Percentiles rank a stretch among this genome's conserved stretches.
Evolutionary conservation across 2,113 vertebrate genomes (phyloP).

Genomic region (Lota lota): DNA sequence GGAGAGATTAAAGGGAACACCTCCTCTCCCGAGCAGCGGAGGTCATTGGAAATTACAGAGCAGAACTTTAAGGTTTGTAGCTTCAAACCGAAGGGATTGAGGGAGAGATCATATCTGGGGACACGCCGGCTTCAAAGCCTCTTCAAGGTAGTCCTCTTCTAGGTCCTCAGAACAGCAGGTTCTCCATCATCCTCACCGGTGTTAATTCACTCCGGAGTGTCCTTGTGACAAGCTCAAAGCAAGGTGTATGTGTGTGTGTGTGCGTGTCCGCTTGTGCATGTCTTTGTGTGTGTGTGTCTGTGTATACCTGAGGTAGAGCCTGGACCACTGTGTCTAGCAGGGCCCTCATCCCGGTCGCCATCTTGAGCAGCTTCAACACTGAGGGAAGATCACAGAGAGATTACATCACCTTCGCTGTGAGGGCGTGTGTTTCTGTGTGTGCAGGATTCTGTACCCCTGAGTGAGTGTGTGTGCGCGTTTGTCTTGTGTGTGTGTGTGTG

Average conservation of each 20-base stretch:
- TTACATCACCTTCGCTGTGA: not conserved
- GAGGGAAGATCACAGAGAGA: slow-evolving; percentile 23
- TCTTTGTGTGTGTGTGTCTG: slow-evolving; percentile 3
- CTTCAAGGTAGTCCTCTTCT: slow-evolving; percentile 27
- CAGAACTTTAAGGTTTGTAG: too few relatives aligned
- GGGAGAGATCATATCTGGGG: too few relatives aligned
- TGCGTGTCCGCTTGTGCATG: not conserved
- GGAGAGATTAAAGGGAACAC: too few relatives aligned
- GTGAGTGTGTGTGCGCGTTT: not conserved
- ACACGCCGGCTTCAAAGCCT: not conserved
- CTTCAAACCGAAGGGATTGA: too few relatives aligned
- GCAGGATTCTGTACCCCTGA: not conserved
- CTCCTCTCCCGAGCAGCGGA: too few relatives aligned
- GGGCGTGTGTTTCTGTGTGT: not conserved
- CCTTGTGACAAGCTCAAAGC: slow-evolving; percentile 32
- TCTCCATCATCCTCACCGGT: slow-evolving; percentile 45
- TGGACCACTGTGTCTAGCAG: slow-evolving; percentile 95
- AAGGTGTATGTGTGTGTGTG: slow-evolving; percentile 18
- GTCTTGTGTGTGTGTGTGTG: not conserved
- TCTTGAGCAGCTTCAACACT: slow-evolving; percentile 96
- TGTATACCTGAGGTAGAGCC: slow-evolving; percentile 87
- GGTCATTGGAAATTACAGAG: too few relatives aligned
- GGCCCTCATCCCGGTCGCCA: slow-evolving; percentile 96
- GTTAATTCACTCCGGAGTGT: slow-evolving; percentile 48
- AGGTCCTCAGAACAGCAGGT: slow-evolving; percentile 12